Evolutionary conservation across 2,888 invertebrate species (phyloP), one percentile per base, ranked within the genome.

Genomic region (Orthosia cruda): DNA sequence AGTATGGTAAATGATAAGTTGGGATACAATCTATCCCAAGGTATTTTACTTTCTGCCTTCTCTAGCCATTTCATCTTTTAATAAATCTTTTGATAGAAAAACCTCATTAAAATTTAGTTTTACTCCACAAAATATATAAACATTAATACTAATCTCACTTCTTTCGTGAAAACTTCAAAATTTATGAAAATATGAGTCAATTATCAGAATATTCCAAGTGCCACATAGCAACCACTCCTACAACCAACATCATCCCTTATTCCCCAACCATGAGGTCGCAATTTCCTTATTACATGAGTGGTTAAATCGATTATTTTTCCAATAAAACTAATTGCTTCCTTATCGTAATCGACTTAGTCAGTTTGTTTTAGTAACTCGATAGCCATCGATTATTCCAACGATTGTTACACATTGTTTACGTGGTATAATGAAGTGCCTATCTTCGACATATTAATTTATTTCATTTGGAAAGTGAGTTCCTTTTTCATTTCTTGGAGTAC

Each of bases 281-380:
- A 58, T 12, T 65, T 11, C 58, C 16, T 20, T 26, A 12, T 2
- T 23, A 61, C 18, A 9, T 26, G 49, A 70, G 45, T 78, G 61
- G 62, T 40, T 15, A 23, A 67, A 83, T 84, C 62, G 80, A 66
- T 80, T 63, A 59, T 86, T 80, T 80, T 77, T 83, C 81, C 74
- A 74, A 83, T 80, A 87, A 71, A 80, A 72, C 76, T 87, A 83
- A 86, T 85, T 85, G 83, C 79, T 67, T 63, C 57, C 76, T 71
- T 77, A 73, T 85, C 83, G 72, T 75, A 77, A 78, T 84, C 66
- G 82, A 72, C 62, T 84, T 69, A 62, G 65, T 78, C 68, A 65
- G 76, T 82, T 80, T 82, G 85, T 85, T 80, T 74, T 75, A 77
- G 85, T 82, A 85, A 87, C 74, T 80, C 62, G 79, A 85, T 85